These are phyloP conservation scores for Pocota personata DNA, from an alignment of 2,888 invertebrate genomes.

Conservation along the genomic window DNA sequence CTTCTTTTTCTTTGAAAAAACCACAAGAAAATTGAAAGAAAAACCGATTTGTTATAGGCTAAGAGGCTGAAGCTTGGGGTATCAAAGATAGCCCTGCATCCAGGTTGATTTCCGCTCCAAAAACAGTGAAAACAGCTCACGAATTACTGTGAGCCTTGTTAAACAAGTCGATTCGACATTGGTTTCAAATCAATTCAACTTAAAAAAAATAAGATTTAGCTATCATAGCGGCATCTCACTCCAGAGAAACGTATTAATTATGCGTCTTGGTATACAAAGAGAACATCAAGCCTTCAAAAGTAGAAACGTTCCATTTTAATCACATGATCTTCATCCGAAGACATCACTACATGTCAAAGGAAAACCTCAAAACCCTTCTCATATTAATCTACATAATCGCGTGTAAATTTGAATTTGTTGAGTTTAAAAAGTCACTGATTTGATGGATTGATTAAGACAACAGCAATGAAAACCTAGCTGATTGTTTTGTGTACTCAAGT, in stretches of 20 bases:
- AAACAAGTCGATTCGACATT: too few species aligned
- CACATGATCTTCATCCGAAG: neutral
- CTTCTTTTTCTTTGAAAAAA: neutral
- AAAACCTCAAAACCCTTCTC: conserved; percentile 14
- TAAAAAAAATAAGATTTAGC: too few species aligned
- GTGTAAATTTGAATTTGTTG: conserved; percentile 35
- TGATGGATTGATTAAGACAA: conserved; percentile 50
- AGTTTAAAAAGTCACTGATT: conserved; percentile 20
- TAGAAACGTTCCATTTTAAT: neutral
- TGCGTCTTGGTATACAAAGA: too few species aligned
- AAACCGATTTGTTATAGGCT: conserved; percentile 10
- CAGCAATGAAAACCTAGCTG: neutral
- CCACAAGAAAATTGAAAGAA: neutral
- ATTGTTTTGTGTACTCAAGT: too few species aligned
- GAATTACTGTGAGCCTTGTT: too few species aligned
- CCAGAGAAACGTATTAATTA: too few species aligned
- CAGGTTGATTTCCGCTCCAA: too few species aligned
- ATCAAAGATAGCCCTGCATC: too few species aligned
- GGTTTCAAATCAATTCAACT: too few species aligned
- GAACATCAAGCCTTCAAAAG: neutral
- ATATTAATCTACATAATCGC: conserved; percentile 51
- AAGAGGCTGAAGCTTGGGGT: too few species aligned
- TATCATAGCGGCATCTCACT: too few species aligned
- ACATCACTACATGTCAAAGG: neutral
- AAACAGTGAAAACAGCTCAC: too few species aligned